Evolutionary conservation across 2,797 vertebrate species (phyloP), one percentile per base, ranked within the genome.

Genomic region (Helostoma temminkii): DNA sequence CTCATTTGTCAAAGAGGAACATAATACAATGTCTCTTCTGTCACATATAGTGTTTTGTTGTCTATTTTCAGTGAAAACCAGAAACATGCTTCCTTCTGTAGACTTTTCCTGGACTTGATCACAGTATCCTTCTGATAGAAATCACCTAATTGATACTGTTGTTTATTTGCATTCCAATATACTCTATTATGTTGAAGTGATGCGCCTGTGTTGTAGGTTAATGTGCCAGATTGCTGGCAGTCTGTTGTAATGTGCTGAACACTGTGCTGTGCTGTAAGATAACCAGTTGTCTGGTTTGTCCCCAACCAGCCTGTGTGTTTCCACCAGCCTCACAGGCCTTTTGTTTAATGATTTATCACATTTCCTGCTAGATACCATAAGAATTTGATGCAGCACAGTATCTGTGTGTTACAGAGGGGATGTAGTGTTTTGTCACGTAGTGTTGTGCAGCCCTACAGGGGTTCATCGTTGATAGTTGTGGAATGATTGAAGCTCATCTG

Each of bases 301-400:
- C 81, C 78, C 80, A 83, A 74, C 85, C 82, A 74, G 61, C 56
- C 58, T 26, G 19, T 66, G 70, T 60, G 42, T 83, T 85, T 85
- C 79, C 74, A 62, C 32, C 42, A 72, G 46, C 70, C 63, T 79
- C 18, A 4, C 60, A 53, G 71, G 66, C 66, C 21, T 89, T 74
- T 82, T 73, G 58, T 80, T 85, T 53, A 80, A 86, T 66, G 54
- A 84, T 82, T 85, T 81, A 88, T 88, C 86, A 84, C 57, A 53
- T 83, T 81, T 89, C 81, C 86, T 87, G 78, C 66, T 75, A 19
- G 74, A 85, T 85, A 82, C 53, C 19, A 81, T 76, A 43, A 66
- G 68, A 69, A 78, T 73, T 61, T 9, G 28, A 62, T 76, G 71
- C 43, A 78, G 69, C 63, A 43, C 41, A 48, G 57, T 37, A 34